Base-by-base conservation (phyloP, 2,797 vertebrate species). In the Typhlichthys eigenmanni region DNA sequence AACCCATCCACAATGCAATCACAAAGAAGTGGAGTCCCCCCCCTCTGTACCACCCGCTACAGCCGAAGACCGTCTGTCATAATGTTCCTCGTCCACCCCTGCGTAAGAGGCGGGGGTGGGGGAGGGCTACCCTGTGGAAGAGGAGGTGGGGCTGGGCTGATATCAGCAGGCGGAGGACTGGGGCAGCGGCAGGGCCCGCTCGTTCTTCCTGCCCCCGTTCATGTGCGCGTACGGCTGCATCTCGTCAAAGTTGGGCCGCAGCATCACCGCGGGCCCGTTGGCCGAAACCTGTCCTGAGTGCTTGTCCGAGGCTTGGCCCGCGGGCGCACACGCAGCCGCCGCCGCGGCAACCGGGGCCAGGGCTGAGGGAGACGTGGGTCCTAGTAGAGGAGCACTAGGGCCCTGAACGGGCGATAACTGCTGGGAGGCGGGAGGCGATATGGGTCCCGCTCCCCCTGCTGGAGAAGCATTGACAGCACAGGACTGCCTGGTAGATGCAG, bases 111-210 rank as follows among this genome's bases (percentile, higher is more conserved):
- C 62, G 69, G 67, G 50, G 11, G 63, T 56, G 68, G 52, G 65
- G 56, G 48, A 16, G 49, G 72, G 60, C 43, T n/a, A 32, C 11
- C 19, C 38, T 16, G 2, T 62, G 50, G 4, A 17, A 62, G 69
- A 82, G 69, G 62, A 56, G 38, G 13, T 76, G 75, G 66, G 34
- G 34, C 34, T 38, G 79, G 77, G 80, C 56, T 66, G 68, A 84
- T 90, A 93, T 98, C 95, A 98, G 96, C 97, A 99, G 94, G 96
- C 95, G 1, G 97, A 98, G 17, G 97, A 98, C 93, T 99, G 97
- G 79, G 97, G 97, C 90, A 99, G 90, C 17, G 97, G 96, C 80
- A 98, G 84, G 29, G 95, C 92, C 61, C 96, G 87, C 83, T 99
- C 97, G 0, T 98, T 98, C 88, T 97, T 96, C 75, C 95, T 94